These are phyloP conservation scores for Pocillopora damicornis DNA, from an alignment of 64 coral and sea anemone species.

Conservation along the genomic window DNA sequence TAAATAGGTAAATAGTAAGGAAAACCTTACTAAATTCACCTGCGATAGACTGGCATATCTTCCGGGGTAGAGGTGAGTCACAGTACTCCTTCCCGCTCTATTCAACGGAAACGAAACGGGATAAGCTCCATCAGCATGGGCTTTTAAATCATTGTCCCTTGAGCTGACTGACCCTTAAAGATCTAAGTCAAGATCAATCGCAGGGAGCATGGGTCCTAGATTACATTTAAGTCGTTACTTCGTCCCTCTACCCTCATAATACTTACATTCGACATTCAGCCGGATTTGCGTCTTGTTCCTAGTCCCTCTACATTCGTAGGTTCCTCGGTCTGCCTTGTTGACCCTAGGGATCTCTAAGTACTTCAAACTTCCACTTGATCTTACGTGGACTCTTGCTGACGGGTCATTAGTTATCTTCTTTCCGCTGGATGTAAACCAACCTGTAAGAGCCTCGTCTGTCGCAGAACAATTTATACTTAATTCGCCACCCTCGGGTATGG, in stretches of 20 bases:
- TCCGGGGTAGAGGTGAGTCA: too few relatives aligned
- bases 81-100: too few relatives aligned
- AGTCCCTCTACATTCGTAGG: constrained; percentile 46
- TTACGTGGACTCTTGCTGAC: constrained; percentile 45
- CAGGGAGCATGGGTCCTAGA: neutral
- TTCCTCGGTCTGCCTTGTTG: constrained; percentile 41
- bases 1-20: too few relatives aligned
- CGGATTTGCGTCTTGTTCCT: neutral
- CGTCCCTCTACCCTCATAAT: neutral
- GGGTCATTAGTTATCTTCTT: constrained; percentile 4
- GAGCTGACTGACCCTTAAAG: too few relatives aligned
- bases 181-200: neutral
- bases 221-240: too few relatives aligned
- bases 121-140: too few relatives aligned
- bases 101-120: too few relatives aligned
- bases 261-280: constrained; percentile 63
- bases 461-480: constrained; percentile 44
- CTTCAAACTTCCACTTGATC: neutral
- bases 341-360: constrained; percentile 44
- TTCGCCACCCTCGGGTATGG: constrained; percentile 2
- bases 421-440: constrained; percentile 52
- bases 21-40: too few relatives aligned
- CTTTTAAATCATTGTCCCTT: too few relatives aligned
- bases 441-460: constrained; percentile 7
- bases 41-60: too few relatives aligned